Base-by-base conservation (phyloP, 1,140 invertebrate species). In the Myzus persicae region DNA sequence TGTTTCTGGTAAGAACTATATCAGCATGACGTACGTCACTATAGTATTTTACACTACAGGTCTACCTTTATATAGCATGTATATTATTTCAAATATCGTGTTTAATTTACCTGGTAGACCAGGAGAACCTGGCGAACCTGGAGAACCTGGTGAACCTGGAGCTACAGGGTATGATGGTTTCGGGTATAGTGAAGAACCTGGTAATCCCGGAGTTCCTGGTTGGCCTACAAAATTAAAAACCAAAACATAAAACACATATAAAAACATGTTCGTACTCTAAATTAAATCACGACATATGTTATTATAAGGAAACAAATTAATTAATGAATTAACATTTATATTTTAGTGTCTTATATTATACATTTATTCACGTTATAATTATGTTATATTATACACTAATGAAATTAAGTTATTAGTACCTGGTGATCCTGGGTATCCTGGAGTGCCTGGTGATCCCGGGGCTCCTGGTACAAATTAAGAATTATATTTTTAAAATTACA, bases 41-140 rank as follows among this genome's bases (percentile, higher is more conserved):
- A 3, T 20, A 59, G 0, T 8, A 26, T 9, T 8, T 9, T 59
- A 59, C 54, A 59, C 26, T 14, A 59, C 26, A n/a, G n/a, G n/a
- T n/a, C n/a, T n/a, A n/a, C n/a, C n/a, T n/a, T n/a, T n/a, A n/a
- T n/a, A 59, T 59, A 31, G 11, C 1, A 9, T 59, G 24, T 11
- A 59, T 31, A 31, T 59, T 59, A 59, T 59, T 14, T 31, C 1
- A 59, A 31, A 59, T 11, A 59, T 31, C 4, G 11, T 59, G 31
- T 18, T n/a, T 67, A 11, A 59, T 31, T n/a, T 94, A 59, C 93
- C 36, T 76, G 90, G 91, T 84, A 90, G 48, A 26, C 93, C 93
- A 31, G 94, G 76, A 46, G 85, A 87, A 91, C 94, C 90, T 94
- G 95, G 94, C 48, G 91, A 44, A 24, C 94, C 94, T 67, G 93